phyloP scores from a whole-genome alignment of 2,888 invertebrate species.

The Cacoxenus indagator region DNA sequence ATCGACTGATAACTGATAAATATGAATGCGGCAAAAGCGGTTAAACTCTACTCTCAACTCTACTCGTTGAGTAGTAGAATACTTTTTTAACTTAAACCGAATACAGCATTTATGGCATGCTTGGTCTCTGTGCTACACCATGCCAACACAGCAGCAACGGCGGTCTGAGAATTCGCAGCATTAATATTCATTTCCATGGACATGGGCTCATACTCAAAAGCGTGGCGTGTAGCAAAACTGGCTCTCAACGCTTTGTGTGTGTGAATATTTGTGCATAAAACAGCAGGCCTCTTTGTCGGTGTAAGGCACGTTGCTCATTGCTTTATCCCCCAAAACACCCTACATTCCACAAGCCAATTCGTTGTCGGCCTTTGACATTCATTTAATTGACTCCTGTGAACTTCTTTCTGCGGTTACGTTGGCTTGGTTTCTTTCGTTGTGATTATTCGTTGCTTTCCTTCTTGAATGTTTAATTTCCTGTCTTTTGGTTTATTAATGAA shows the following conservation, averaged over 20 bases:
- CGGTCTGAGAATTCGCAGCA: slow-evolving; percentile 30
- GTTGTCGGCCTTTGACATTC: slow-evolving; percentile 61
- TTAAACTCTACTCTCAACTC: slow-evolving; percentile 49
- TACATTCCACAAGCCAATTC: too few relatives aligned
- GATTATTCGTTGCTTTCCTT: not conserved
- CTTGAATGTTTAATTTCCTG: not conserved
- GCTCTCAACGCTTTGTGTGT: slow-evolving; percentile 23
- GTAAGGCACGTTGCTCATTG: slow-evolving; percentile 22
- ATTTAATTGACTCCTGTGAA: slow-evolving; percentile 53
- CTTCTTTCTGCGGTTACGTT: not conserved
- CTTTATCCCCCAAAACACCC: slow-evolving; percentile 15
- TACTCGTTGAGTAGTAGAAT: too few relatives aligned
- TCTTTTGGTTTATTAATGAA: slow-evolving; percentile 16
- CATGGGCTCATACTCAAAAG: slow-evolving; percentile 31
- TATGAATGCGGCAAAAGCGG: slow-evolving; percentile 62
- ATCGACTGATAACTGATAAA: slow-evolving; percentile 57
- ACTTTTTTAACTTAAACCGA: too few relatives aligned
- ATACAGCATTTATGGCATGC: slow-evolving; percentile 4
- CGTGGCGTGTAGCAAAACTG: not conserved
- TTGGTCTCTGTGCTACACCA: slow-evolving; percentile 18
- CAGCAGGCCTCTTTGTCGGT: not conserved
- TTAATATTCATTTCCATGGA: slow-evolving; percentile 64
- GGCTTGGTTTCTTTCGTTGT: not conserved
- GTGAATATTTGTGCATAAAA: slow-evolving; percentile 43
- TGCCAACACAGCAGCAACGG: slow-evolving; percentile 42